These are phyloP conservation scores for Zaprionus lineosus DNA, from an alignment of 2,888 invertebrate species.

Conservation along the genomic window DNA sequence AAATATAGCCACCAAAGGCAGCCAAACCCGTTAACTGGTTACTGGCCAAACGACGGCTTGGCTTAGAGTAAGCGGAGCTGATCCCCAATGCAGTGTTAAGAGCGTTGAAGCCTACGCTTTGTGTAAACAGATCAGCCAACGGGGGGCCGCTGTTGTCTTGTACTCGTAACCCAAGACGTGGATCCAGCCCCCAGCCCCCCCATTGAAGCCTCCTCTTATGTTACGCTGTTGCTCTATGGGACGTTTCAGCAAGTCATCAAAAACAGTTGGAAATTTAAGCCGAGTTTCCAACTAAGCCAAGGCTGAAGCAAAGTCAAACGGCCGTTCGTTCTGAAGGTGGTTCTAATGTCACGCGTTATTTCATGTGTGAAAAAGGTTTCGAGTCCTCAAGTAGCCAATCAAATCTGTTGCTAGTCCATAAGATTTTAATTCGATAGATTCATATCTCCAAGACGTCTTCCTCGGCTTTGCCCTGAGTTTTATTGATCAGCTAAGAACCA, in stretches of 20 bases:
- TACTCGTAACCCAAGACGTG: constrained; percentile 35
- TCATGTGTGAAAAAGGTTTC: constrained; percentile 17
- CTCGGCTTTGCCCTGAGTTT: neutral
- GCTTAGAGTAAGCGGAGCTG: constrained; percentile 10
- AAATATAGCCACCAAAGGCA: no score
- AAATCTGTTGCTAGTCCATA: no score
- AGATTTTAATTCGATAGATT: no score
- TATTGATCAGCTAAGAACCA: neutral
- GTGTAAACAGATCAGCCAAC: constrained; percentile 50
- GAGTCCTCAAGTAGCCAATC: neutral
- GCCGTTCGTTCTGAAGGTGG: constrained; percentile 16
- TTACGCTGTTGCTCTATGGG: neutral
- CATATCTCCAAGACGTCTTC: neutral
- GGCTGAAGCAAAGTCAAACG: constrained; percentile 33
- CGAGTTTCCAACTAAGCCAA: constrained; percentile 44
- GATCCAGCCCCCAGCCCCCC: neutral
- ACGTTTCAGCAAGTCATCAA: constrained; percentile 51
- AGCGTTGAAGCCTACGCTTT: constrained; percentile 52
- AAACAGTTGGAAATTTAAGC: constrained; percentile 12
- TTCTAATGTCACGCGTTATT: constrained; percentile 30
- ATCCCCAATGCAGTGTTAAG: constrained; percentile 26
- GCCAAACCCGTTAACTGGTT: constrained; percentile 56
- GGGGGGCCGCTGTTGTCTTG: constrained; percentile 12
- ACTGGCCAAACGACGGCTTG: constrained; percentile 14
- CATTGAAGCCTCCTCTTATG: neutral